phyloP scores from a whole-genome alignment of 2,113 vertebrate species.

The Pterocles orientalis region DNA sequence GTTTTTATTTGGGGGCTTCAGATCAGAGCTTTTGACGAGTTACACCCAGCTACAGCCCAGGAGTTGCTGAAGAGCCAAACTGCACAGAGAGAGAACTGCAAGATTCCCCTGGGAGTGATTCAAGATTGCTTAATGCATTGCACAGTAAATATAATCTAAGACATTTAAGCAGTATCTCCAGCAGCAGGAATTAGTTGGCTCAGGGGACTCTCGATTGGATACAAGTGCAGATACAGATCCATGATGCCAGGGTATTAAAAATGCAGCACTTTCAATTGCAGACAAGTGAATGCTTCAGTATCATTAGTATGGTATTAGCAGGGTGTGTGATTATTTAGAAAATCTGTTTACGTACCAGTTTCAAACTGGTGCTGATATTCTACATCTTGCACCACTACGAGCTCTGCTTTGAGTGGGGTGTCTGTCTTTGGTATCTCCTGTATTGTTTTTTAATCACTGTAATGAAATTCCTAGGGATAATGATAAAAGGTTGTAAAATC shows the following conservation, averaged over 20 bases:
- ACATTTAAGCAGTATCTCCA: constrained; percentile 42
- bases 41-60: not conserved
- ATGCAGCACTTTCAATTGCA: not conserved
- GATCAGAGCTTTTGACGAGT: not conserved
- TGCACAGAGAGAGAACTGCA: not conserved
- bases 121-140: constrained; percentile 25
- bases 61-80: not conserved
- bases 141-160: constrained; percentile 50
- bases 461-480: not conserved
- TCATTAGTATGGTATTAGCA: not conserved
- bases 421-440: not conserved
- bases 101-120: constrained; percentile 11
- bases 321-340: not conserved
- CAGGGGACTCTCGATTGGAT: constrained; percentile 6
- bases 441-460: not conserved
- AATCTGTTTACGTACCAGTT: not conserved
- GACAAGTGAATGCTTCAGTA: not conserved
- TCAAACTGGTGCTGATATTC: not conserved
- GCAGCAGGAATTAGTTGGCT: constrained; percentile 37
- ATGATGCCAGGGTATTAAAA: constrained; percentile 4
- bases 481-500: not conserved
- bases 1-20: not conserved
- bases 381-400: not conserved
- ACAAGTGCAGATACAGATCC: not conserved
- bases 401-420: not conserved